Conservation (phyloP, 2,797 vertebrate species). For the Trachurus trachurus region DNA sequence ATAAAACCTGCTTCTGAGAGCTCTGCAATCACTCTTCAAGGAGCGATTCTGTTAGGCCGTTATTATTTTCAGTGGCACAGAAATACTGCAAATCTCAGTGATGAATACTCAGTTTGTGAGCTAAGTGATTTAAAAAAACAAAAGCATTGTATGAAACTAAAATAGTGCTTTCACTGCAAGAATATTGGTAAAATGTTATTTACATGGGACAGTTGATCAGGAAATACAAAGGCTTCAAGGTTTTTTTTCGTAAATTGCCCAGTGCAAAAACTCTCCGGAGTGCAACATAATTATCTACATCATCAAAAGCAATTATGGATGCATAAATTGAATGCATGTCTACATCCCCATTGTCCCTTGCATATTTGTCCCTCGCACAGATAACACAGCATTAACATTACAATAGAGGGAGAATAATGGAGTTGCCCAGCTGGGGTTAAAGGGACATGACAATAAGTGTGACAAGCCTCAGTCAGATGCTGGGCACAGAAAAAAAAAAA, state of each 20-base stretch:
- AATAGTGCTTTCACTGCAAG: constrained; percentile 9
- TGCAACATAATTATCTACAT: constrained; percentile 84
- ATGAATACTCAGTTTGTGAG: constrained; percentile 31
- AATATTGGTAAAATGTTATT: constrained; percentile 42
- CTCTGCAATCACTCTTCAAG: constrained; percentile 2
- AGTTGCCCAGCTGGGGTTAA: constrained; percentile 81
- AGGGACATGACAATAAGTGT: constrained; percentile 79
- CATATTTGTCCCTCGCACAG: constrained; percentile 82
- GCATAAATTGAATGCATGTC: constrained; percentile 85
- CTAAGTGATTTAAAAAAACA: constrained; percentile 22
- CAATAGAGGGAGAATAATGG: constrained; percentile 83
- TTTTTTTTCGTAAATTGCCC: constrained; percentile 54
- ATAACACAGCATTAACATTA: constrained; percentile 85
- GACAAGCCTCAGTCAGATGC: constrained; percentile 71
- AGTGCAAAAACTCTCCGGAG: constrained; percentile 60
- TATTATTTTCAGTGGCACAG: constrained; percentile 24
- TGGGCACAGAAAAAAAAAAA: constrained; percentile 30
- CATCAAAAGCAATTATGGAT: constrained; percentile 85
- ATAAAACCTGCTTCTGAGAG: constrained; percentile 7
- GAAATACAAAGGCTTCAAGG: constrained; percentile 49
- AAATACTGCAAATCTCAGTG: constrained; percentile 12
- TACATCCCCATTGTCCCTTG: constrained; percentile 80
- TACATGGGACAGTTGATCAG: constrained; percentile 48
- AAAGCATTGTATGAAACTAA: constrained; percentile 8
- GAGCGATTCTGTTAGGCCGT: constrained; percentile 8